Evolutionary conservation across 2,113 vertebrate genomes (phyloP).

Genomic region (Alligator sinensis): DNA sequence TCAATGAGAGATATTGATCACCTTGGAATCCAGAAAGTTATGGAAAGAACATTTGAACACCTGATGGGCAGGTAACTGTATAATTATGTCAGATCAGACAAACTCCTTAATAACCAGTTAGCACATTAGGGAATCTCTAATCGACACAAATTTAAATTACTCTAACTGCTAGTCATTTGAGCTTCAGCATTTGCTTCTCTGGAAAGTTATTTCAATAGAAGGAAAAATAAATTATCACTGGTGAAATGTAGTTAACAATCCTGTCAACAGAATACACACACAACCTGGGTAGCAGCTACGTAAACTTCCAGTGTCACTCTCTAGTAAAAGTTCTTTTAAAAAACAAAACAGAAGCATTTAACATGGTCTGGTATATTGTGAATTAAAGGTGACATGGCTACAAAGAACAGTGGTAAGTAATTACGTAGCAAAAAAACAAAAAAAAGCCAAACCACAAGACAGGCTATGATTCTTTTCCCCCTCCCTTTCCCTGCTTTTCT

Average conservation of each 20-base stretch:
- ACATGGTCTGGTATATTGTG: not conserved
- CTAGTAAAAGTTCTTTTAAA: too few species aligned
- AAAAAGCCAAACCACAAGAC: not conserved
- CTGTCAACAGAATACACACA: not conserved
- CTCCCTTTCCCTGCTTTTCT: slow-evolving; percentile 15
- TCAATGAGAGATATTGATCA: slow-evolving; percentile 96
- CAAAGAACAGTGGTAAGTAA: not conserved
- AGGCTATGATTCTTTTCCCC: not conserved
- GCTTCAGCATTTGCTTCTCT: not conserved
- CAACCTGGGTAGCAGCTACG: not conserved
- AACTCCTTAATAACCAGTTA: not conserved
- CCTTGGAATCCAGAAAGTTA: slow-evolving; percentile 95
- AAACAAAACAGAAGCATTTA: too few species aligned
- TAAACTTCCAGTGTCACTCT: not conserved
- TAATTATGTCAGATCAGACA: not conserved
- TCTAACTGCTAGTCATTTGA: not conserved
- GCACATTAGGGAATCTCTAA: not conserved
- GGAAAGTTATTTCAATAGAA: not conserved
- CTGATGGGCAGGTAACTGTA: slow-evolving; percentile 88
- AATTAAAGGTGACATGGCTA: not conserved
- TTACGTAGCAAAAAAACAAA: not conserved
- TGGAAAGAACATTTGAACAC: slow-evolving; percentile 94
- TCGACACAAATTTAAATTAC: not conserved
- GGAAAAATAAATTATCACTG: not conserved
- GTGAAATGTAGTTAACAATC: fast-evolving